These are phyloP conservation scores for Verasper variegatus DNA, from an alignment of 2,113 vertebrate genomes.

Conservation along the genomic window DNA sequence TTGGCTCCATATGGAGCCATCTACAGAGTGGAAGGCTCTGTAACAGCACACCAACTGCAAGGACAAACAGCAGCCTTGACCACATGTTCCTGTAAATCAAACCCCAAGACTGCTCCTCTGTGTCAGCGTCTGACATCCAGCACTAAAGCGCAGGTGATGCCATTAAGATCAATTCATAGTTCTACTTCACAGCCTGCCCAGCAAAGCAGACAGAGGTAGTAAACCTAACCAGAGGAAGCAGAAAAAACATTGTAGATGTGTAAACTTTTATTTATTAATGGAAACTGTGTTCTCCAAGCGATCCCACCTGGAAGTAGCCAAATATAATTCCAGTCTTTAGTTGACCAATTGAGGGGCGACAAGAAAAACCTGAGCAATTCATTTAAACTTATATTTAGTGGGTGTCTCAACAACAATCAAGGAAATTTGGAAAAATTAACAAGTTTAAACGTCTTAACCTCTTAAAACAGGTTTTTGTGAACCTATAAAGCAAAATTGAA, in stretches of 20 bases:
- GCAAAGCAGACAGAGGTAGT: neutral
- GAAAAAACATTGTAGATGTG: neutral
- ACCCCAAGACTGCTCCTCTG: conserved; percentile 39
- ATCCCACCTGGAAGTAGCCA: neutral
- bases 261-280: conserved; percentile 4
- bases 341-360: neutral
- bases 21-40: conserved; percentile 47
- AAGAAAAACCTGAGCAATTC: neutral
- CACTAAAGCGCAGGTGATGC: conserved; percentile 60
- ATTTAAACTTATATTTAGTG: neutral
- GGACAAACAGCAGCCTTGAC: conserved; percentile 69
- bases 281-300: neutral
- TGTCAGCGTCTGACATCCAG: conserved; percentile 55
- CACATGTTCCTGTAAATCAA: conserved; percentile 79
- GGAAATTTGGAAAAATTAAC: neutral
- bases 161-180: conserved; percentile 59
- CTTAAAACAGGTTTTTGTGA: neutral
- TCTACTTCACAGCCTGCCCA: conserved; percentile 16
- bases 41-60: conserved; percentile 74
- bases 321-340: conserved; percentile 1
- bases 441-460: neutral
- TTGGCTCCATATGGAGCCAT: conserved; percentile 68
- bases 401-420: neutral
- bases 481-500: neutral
- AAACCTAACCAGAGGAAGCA: neutral